Percentiles rank a stretch among this genome's conserved stretches.
Conservation (phyloP, 2,797 vertebrate genomes). For the Miichthys miiuy region DNA sequence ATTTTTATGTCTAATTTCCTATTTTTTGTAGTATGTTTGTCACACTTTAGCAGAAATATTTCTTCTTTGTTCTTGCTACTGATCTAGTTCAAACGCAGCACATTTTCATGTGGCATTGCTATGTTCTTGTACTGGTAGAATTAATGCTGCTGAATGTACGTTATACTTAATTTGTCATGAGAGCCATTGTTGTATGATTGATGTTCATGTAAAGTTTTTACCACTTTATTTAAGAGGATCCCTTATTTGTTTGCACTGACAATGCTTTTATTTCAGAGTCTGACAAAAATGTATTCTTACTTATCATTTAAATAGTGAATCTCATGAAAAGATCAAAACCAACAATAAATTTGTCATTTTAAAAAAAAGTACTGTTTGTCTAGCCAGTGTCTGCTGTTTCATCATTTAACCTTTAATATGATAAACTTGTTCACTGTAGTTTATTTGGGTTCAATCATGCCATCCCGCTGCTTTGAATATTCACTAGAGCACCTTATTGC, state of each 20-base stretch:
- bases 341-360: too few species aligned
- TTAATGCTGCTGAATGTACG: neutral
- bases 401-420: neutral
- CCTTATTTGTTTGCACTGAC: neutral
- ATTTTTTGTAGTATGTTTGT: neutral
- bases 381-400: neutral
- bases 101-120: neutral
- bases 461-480: neutral
- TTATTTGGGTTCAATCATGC: neutral
- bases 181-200: neutral
- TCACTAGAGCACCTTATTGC: neutral
- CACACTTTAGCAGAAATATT: too few species aligned
- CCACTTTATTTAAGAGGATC: neutral
- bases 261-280: too few species aligned
- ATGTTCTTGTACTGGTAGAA: neutral
- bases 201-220: neutral
- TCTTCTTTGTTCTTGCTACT: neutral
- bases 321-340: too few species aligned
- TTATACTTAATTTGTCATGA: neutral
- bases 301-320: too few species aligned
- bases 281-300: too few species aligned
- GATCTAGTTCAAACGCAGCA: neutral
- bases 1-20: too few species aligned
- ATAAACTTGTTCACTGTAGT: neutral
- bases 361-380: neutral